Evolutionary conservation across 2,113 vertebrate genomes (phyloP), one percentile per base, ranked within the genome.

Genomic region (Amphiprion ocellaris): DNA sequence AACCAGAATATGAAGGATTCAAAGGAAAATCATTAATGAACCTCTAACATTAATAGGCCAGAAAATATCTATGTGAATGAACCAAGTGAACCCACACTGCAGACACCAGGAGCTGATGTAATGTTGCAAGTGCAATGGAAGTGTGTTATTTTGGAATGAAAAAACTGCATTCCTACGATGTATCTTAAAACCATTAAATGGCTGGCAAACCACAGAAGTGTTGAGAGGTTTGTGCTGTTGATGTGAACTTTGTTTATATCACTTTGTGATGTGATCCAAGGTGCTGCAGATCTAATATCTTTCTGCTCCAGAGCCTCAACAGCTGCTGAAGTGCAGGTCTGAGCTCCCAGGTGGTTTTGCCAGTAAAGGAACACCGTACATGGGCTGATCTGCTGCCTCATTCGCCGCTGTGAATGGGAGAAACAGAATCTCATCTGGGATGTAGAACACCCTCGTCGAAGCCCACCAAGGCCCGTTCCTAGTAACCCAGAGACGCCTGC

Each of bases 391-490:
- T 84, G 74, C 79, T 33, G 60, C 82, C 83, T 88, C 71, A 82
- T 75, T 86, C 62, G 16, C 70, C 6, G 15, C 76, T 84, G 76
- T 81, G 90, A 88, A 93, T 92, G 88, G 86, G 84, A 90, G 92
- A 91, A 93, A 90, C 92, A 93, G 92, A 93, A 86, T 75, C 78
- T 91, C 87, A 77, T 88, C 83, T 86, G 87, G 87, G 89, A 86
- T 76, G 89, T 28, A 28, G 92, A 94, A 92, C 90, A 91, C 91
- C 92, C 91, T 87, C 19, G 85, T 89, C 3, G 88, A 82, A 83
- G 86, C 89, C 87, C 91, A 92, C 91, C 89, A 82, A 91, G 86
- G 84, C 69, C 79, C 82, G 77, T 85, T 87, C 67, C 82, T 5
- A 23, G 81, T 79, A 91, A 85, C 86, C 83, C 77, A 83, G 85